Conservation (phyloP, 2,113 vertebrate species). For the Bubo bubo region DNA sequence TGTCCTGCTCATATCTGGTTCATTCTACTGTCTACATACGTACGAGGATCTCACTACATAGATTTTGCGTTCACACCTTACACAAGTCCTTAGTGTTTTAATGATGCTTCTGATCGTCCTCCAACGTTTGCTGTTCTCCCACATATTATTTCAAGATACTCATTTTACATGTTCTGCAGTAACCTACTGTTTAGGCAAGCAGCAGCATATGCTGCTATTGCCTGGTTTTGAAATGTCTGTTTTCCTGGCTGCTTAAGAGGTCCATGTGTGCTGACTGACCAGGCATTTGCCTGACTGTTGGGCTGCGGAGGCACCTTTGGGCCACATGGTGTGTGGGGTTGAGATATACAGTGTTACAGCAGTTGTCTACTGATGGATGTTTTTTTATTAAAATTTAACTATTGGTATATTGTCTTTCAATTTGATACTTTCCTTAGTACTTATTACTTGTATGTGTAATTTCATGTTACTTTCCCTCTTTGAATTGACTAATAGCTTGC, state of each 20-base stretch:
- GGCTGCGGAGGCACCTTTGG: not conserved
- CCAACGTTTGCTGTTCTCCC: not conserved
- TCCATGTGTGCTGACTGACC: not conserved
- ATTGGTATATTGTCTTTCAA: not conserved
- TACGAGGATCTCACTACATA: not conserved
- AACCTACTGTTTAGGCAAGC: not conserved
- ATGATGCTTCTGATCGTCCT: not conserved
- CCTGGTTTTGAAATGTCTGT: not conserved
- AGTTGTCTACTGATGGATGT: not conserved
- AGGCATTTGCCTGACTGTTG: not conserved
- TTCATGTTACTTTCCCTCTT: not conserved
- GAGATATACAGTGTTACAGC: not conserved
- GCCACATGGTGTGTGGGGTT: not conserved
- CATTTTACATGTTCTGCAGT: not conserved
- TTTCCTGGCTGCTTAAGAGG: not conserved
- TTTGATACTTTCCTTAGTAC: not conserved
- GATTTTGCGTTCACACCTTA: not conserved
- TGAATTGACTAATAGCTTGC: not conserved
- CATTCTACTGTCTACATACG: not conserved
- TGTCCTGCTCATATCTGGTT: fast-evolving
- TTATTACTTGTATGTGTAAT: not conserved
- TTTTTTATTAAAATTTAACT: not conserved
- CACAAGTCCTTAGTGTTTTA: not conserved
- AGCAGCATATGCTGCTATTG: not conserved
- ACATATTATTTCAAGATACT: not conserved